Base-by-base conservation (phyloP, 2,888 invertebrate genomes). In the Dolomedes plantarius region DNA sequence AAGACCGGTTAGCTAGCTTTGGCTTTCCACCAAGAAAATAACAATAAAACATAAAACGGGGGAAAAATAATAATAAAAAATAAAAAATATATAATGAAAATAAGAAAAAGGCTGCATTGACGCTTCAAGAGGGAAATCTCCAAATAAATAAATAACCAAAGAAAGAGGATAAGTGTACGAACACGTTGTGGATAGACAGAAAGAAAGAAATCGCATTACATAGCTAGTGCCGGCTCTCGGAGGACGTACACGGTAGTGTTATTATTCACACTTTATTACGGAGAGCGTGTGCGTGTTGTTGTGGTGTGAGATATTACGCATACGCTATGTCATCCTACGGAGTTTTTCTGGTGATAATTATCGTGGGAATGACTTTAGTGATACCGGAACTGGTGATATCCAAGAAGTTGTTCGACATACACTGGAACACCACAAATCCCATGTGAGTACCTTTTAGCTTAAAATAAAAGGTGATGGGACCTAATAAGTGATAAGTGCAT, bases 401-500 rank as follows among this genome's bases (percentile, higher is more conserved):
- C 7, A 86, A 86, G 79, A 86, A 86, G 56, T 69, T 86, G 9
- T 86, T 86, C 69, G 86, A 86, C 71, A 78, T 86, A 2, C 75
- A 86, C 65, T 86, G 86, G 86, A 86, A 86, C 86, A 86, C 78
- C 69, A 86, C 62, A 41, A 86, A 86, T 50, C 86, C 86, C 75
- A 86, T 86, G 86, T 86, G 75, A 86, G 86, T 86, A 72, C 19
- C 19, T 56, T 56, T 56, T 56, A 56, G 19, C 32, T 68, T 36
- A 68, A 29, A 65, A 13, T 46, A 46, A 56, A 56, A 23, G 56
- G 56, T 56, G 56, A 56, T 23, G 56, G 56, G 56, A 56, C 1
- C n/a, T n/a, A n/a, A n/a, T n/a, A n/a, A n/a, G n/a, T n/a, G n/a
- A n/a, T n/a, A n/a, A n/a, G n/a, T n/a, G n/a, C n/a, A n/a, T n/a